phyloP scores from a whole-genome alignment of 2,113 vertebrate species.

The Notothenia coriiceps region DNA sequence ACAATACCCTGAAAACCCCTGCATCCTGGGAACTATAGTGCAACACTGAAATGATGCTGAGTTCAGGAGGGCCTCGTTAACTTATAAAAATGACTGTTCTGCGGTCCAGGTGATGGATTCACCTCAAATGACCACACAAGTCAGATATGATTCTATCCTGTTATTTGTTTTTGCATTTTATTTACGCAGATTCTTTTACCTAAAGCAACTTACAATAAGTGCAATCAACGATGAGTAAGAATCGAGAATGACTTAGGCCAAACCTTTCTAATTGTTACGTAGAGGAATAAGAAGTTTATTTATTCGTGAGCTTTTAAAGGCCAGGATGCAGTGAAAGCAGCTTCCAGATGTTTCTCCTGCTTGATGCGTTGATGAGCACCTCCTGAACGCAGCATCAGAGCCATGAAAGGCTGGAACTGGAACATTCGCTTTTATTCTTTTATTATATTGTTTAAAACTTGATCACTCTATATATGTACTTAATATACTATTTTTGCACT shows the following conservation, averaged over 20 bases:
- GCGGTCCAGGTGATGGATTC: background rate
- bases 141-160: background rate
- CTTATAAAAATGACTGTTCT: background rate
- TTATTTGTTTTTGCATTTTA: background rate
- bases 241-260: too few relatives aligned
- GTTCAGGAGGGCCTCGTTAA: background rate
- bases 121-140: background rate
- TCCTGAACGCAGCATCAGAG: background rate
- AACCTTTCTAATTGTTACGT: too few relatives aligned
- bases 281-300: too few relatives aligned
- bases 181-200: too few relatives aligned
- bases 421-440: slow-evolving; percentile 12
- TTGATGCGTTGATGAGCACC: background rate
- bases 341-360: background rate
- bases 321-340: too few relatives aligned
- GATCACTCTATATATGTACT: slow-evolving; percentile 6
- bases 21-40: slow-evolving; percentile 38
- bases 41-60: slow-evolving; percentile 43
- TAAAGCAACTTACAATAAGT: too few relatives aligned
- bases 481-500: slow-evolving; percentile 59
- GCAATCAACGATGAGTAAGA: too few relatives aligned
- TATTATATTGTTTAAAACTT: slow-evolving; percentile 15
- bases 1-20: slow-evolving; percentile 14
- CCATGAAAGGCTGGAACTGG: background rate
- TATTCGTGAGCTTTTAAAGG: too few relatives aligned